Evolutionary conservation across 2,888 invertebrate species (phyloP).

Genomic region (Entomobrya proxima): DNA sequence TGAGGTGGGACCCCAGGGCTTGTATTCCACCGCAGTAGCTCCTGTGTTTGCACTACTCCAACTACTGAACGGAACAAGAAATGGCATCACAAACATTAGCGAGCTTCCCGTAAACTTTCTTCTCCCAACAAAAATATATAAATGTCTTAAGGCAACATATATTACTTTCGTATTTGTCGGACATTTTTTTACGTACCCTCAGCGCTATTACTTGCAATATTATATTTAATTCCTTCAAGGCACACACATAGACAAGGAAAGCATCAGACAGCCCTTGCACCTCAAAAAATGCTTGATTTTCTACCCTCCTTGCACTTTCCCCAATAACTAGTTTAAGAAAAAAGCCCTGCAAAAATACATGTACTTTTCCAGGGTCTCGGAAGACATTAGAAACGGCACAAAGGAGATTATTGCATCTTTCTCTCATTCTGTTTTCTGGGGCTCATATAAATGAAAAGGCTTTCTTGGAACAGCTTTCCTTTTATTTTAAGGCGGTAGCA

Average conservation of each 20-base stretch:
- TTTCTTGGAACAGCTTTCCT: not conserved
- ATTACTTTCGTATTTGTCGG: too few species aligned
- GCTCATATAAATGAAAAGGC: not conserved
- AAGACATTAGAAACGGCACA: conserved; percentile 64
- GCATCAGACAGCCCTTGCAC: not conserved
- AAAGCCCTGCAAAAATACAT: conserved; percentile 6
- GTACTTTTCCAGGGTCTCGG: conserved; percentile 57
- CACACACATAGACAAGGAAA: not conserved
- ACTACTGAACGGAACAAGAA: not conserved
- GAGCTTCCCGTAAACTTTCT: conserved; percentile 2
- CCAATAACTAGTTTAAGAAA: conserved; percentile 26
- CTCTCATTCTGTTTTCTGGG: not conserved
- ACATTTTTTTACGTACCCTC: too few species aligned
- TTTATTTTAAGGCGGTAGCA: too few species aligned
- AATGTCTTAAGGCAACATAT: not conserved
- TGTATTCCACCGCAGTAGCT: not conserved
- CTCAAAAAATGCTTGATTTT: not conserved
- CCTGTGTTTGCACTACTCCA: not conserved
- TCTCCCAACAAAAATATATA: not conserved
- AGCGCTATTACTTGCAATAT: not conserved
- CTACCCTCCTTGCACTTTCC: conserved; percentile 11
- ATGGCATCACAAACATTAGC: not conserved
- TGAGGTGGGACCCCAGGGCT: conserved; percentile 48
- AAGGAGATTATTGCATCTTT: conserved; percentile 63
- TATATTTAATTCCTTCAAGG: not conserved